phyloP scores from a whole-genome alignment of 2,797 vertebrate species.

The Pantherophis vulpinus region DNA sequence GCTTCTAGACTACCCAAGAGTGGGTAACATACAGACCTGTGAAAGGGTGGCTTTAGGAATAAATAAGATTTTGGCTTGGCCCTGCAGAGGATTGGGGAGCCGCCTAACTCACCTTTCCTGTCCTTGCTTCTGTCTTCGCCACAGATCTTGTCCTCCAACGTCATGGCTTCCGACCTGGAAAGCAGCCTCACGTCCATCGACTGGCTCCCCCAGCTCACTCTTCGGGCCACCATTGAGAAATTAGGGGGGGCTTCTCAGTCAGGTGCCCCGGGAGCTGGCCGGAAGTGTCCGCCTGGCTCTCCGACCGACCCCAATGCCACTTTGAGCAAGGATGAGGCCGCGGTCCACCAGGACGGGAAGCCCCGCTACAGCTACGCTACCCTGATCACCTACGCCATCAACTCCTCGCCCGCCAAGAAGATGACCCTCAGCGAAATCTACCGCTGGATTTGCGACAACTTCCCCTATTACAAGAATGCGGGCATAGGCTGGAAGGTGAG shows the following conservation, averaged over 20 bases:
- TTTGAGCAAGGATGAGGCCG: slow-evolving; percentile 80
- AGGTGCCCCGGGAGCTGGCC: slow-evolving; percentile 72
- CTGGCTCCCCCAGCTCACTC: slow-evolving; percentile 94
- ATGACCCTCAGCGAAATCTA: slow-evolving; percentile 97
- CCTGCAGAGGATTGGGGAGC: too few species aligned
- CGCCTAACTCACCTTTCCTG: not conserved
- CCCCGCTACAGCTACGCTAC: slow-evolving; percentile 97
- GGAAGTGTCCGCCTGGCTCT: slow-evolving; percentile 76
- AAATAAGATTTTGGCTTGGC: too few species aligned
- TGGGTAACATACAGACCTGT: too few species aligned
- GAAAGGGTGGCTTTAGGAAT: not conserved
- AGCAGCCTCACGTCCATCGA: slow-evolving; percentile 98
- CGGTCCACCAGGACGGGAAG: slow-evolving; percentile 82
- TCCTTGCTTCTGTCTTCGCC: slow-evolving; percentile 25
- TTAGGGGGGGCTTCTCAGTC: slow-evolving; percentile 78
- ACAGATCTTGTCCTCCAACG: slow-evolving; percentile 55
- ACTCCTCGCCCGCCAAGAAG: slow-evolving; percentile 87
- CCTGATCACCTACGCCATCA: slow-evolving; percentile 94
- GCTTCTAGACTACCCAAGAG: not conserved
- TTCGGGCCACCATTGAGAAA: slow-evolving; percentile 86
- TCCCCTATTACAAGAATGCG: slow-evolving; percentile 91
- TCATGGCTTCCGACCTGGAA: slow-evolving; percentile 92
- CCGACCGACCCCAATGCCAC: slow-evolving; percentile 78
- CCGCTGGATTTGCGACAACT: slow-evolving; percentile 97
- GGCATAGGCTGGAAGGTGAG: slow-evolving; percentile 98